Conservation (phyloP, 2,888 invertebrate genomes). For the Synergus laeviventris region DNA sequence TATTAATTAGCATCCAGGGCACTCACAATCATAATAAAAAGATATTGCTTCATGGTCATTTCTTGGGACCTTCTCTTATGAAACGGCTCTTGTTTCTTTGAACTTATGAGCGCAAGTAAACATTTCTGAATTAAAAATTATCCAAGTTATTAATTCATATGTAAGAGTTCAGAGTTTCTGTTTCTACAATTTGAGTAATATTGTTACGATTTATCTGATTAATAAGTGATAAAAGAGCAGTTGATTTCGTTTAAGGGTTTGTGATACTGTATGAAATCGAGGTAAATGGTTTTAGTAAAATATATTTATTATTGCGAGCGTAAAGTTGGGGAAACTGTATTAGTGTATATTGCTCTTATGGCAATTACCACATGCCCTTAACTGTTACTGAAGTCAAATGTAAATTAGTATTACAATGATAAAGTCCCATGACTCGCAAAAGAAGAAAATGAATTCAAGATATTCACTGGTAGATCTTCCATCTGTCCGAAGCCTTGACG, state of each 20-base stretch:
- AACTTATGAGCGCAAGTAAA: not conserved
- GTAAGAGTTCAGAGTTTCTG: not conserved
- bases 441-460: not conserved
- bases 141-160: not conserved
- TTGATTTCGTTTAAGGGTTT: too few species aligned
- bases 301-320: too few species aligned
- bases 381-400: not conserved
- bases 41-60: slow-evolving; percentile 10
- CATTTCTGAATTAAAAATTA: too few species aligned
- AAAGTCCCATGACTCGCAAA: not conserved
- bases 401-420: not conserved
- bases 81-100: slow-evolving; percentile 21
- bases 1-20: slow-evolving; percentile 24
- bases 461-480: slow-evolving; percentile 27
- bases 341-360: too few species aligned
- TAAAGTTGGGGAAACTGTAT: too few species aligned
- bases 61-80: slow-evolving; percentile 20
- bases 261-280: too few species aligned
- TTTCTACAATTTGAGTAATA: too few species aligned
- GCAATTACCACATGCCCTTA: too few species aligned
- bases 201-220: too few species aligned
- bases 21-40: slow-evolving; percentile 20
- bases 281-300: too few species aligned
- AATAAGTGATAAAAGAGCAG: too few species aligned
- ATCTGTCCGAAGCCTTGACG: slow-evolving; percentile 45